A percentile compares a stretch with the other conserved stretches of the same genome.
Evolutionary conservation across 2,797 vertebrate genomes (phyloP).

Genomic region (Tapirus indicus): DNA sequence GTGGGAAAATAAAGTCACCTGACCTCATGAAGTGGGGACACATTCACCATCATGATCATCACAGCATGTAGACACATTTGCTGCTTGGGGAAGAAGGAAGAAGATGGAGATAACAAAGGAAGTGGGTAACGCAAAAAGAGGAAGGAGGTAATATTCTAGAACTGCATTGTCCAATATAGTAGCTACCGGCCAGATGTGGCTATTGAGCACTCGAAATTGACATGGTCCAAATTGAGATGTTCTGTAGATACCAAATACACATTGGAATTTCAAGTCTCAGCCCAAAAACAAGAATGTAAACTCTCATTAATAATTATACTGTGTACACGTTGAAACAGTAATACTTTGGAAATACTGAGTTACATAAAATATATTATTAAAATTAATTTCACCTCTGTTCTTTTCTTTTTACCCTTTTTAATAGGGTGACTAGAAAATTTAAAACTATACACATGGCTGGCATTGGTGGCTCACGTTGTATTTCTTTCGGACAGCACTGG

Average conservation of each 20-base stretch:
- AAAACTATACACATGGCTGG: not conserved
- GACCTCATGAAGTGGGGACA: not conserved
- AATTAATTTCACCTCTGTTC: not conserved
- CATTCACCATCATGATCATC: rapidly evolving
- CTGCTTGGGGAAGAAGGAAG: not conserved
- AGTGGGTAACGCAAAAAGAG: not conserved
- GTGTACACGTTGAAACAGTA: not conserved
- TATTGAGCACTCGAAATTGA: rapidly evolving
- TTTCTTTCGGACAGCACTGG: rapidly evolving
- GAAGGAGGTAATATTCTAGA: not conserved
- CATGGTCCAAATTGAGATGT: not conserved
- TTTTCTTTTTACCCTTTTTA: not conserved
- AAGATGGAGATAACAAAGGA: not conserved
- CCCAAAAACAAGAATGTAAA: not conserved
- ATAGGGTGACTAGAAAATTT: not conserved
- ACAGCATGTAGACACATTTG: rapidly evolving
- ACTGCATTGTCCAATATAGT: rapidly evolving
- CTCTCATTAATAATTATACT: not conserved
- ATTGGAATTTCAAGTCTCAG: not conserved
- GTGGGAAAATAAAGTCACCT: not conserved
- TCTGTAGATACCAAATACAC: not conserved
- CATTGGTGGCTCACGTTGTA: rapidly evolving
- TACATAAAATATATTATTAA: not conserved
- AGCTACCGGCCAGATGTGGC: not conserved
- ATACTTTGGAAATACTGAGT: not conserved